These are phyloP conservation scores for Artibeus lituratus DNA, from an alignment of 2,797 vertebrate genomes.

Conservation along the genomic window DNA sequence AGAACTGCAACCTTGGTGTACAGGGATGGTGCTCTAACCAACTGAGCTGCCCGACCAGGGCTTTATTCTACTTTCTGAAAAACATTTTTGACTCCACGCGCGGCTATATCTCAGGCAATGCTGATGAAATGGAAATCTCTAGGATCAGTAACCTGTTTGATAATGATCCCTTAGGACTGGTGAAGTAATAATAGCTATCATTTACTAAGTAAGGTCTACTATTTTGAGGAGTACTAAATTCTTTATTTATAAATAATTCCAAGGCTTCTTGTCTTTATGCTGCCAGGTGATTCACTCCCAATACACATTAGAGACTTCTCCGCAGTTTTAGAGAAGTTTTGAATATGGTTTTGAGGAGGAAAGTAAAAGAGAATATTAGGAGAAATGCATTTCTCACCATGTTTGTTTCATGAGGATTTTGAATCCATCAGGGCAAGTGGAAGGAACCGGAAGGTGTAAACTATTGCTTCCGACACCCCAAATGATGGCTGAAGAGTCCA, in stretches of 20 bases:
- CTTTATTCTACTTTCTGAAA: not conserved
- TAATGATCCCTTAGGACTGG: not conserved
- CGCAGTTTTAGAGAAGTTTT: not conserved
- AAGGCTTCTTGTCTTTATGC: not conserved
- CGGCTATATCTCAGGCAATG: not conserved
- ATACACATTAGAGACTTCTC: not conserved
- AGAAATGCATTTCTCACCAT: slow-evolving; percentile 86
- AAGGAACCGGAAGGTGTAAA: slow-evolving; percentile 97
- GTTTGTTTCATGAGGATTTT: slow-evolving; percentile 99
- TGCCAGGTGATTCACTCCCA: not conserved
- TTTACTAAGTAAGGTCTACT: not conserved
- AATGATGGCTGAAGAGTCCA: slow-evolving; percentile 98
- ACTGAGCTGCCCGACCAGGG: not conserved
- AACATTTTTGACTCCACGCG: not conserved
- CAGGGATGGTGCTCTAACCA: not conserved
- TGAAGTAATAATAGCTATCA: not conserved
- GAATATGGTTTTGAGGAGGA: not conserved
- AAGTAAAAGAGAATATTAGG: not conserved
- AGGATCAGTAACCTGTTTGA: not conserved
- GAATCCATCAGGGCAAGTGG: slow-evolving; percentile 98
- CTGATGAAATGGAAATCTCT: not conserved
- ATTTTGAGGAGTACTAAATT: not conserved
- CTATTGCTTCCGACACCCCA: slow-evolving; percentile 99
- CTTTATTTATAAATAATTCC: not conserved
- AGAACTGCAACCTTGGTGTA: not conserved